Evolutionary conservation across 2,797 vertebrate species (phyloP).

Genomic region (Halcyon chelicuti): DNA sequence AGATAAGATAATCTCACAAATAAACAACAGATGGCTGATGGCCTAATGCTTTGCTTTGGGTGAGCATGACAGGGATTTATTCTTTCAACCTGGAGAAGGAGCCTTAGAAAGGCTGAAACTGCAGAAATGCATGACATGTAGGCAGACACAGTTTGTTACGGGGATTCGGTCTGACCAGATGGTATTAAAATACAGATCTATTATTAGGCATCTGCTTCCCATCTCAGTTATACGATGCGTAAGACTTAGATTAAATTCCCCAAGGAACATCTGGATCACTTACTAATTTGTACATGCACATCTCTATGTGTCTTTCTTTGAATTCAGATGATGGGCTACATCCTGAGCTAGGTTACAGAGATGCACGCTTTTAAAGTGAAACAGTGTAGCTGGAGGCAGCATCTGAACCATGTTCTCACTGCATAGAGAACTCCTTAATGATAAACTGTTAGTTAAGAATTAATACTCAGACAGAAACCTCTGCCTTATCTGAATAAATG

Average conservation of each 20-base stretch:
- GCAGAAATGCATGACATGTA: conserved; percentile 16
- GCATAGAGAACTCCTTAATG: background rate
- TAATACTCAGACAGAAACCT: background rate
- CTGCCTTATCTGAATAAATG: background rate
- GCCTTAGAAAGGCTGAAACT: conserved; percentile 54
- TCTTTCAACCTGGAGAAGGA: conserved; percentile 59
- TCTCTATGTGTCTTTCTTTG: background rate
- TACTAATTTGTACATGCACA: background rate
- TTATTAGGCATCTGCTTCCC: conserved; percentile 67
- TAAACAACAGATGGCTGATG: conserved; percentile 62
- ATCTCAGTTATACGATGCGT: background rate
- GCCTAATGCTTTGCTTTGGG: conserved; percentile 58
- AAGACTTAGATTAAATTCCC: conserved; percentile 41
- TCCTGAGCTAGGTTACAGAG: background rate
- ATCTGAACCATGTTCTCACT: background rate
- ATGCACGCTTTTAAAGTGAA: background rate
- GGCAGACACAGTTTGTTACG: conserved; percentile 8
- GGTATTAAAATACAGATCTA: conserved; percentile 59
- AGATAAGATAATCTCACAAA: conserved; percentile 60
- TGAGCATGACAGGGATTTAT: conserved; percentile 64
- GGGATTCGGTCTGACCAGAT: conserved; percentile 53
- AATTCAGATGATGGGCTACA: background rate
- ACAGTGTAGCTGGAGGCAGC: background rate
- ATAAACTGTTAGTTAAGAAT: background rate
- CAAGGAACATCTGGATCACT: background rate